phyloP scores from a whole-genome alignment of 35 echinoderm and acorn worm genomes.

The Hemicentrotus pulcherrimus region DNA sequence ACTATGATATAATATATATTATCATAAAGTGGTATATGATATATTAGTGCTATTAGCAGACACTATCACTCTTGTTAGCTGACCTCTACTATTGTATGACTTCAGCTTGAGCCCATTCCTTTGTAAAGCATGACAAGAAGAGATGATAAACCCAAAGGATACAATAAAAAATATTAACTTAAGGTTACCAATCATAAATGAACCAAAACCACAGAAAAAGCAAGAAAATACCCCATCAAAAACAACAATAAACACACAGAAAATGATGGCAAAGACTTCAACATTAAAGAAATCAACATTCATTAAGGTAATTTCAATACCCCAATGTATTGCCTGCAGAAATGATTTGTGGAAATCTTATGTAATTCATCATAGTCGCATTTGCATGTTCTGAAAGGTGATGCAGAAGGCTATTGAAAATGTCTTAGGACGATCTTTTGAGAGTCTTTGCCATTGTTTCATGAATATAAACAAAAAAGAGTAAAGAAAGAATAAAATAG shows the following conservation, averaged over 20 bases:
- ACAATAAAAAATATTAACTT: not conserved
- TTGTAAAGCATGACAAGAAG: not conserved
- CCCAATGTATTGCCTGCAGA: too few relatives aligned
- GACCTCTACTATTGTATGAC: not conserved
- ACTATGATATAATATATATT: too few relatives aligned
- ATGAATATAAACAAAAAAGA: not conserved
- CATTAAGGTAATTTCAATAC: too few relatives aligned
- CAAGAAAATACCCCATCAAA: not conserved
- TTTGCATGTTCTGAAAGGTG: too few relatives aligned
- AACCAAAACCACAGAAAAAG: not conserved
- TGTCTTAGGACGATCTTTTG: too few relatives aligned
- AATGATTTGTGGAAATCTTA: too few relatives aligned
- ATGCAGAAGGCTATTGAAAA: too few relatives aligned
- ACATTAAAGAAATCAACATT: too few relatives aligned
- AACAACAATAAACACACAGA: not conserved
- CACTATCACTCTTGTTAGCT: not conserved
- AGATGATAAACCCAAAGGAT: not conserved
- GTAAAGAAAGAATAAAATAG: not conserved
- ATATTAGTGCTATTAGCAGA: not conserved
- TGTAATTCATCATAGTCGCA: too few relatives aligned
- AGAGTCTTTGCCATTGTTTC: too few relatives aligned
- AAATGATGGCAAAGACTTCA: too few relatives aligned
- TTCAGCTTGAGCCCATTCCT: constrained; percentile 37
- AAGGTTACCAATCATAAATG: not conserved
- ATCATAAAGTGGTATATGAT: too few relatives aligned